These are phyloP conservation scores for Neotoxoptera formosana DNA, from an alignment of 1,140 invertebrate species.

Conservation along the genomic window DNA sequence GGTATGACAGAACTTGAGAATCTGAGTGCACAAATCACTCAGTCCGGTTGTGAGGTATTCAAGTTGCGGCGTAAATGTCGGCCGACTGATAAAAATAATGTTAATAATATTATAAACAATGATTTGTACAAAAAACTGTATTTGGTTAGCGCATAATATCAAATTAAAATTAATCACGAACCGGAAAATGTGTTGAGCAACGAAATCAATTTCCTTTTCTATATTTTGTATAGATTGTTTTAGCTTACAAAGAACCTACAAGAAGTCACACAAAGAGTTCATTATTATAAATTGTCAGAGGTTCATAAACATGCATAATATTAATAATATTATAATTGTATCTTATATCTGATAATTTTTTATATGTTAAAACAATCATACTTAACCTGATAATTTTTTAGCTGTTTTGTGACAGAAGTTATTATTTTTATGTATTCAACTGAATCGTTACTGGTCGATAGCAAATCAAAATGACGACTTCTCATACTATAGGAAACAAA, in stretches of 20 bases:
- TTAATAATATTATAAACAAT: not conserved
- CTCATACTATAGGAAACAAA: slow-evolving; percentile 21
- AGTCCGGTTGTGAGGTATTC: not conserved
- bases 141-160: not conserved
- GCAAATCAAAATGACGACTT: slow-evolving; percentile 52
- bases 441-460: slow-evolving; percentile 31
- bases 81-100: slow-evolving; percentile 1
- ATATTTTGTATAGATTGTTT: slow-evolving; percentile 17
- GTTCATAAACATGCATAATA: not conserved
- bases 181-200: not conserved
- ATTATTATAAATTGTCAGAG: not conserved
- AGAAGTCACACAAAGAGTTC: not conserved
- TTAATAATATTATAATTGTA: not conserved
- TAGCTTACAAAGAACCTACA: slow-evolving; percentile 50
- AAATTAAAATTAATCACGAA: not conserved
- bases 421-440: slow-evolving; percentile 50
- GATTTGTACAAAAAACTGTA: not conserved
- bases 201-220: slow-evolving; percentile 26
- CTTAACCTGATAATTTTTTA: slow-evolving; percentile 54
- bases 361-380: not conserved
- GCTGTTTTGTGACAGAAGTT: slow-evolving; percentile 50
- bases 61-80: slow-evolving; percentile 22
- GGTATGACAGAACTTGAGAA: not conserved
- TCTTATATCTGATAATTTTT: slow-evolving; percentile 49
- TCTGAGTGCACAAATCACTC: not conserved